These are phyloP conservation scores for Gymnothorax reevesii DNA, from an alignment of 2,797 vertebrate species.

Conservation along the genomic window DNA sequence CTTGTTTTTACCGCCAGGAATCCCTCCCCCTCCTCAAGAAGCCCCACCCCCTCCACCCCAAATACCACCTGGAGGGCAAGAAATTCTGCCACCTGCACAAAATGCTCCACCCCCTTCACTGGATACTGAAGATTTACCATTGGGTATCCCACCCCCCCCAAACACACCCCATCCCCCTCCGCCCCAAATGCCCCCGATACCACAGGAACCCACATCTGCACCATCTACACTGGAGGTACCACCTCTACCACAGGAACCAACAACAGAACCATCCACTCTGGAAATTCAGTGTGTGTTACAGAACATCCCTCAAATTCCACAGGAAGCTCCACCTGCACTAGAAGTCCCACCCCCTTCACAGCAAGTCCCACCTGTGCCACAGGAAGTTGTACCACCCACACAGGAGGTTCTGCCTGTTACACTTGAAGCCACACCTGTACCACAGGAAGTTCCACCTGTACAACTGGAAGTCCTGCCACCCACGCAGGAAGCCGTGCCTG, in stretches of 20 bases:
- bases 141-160: conserved; percentile 25
- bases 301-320: conserved; percentile 39
- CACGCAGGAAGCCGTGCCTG: conserved; percentile 25
- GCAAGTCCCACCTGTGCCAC: conserved; percentile 28
- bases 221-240: conserved; percentile 16
- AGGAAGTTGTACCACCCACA: conserved; percentile 29
- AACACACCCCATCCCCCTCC: conserved; percentile 55
- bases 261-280: conserved; percentile 39
- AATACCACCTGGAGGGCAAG: not conserved
- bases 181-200: conserved; percentile 43
- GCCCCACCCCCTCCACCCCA: conserved; percentile 30
- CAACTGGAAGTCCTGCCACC: not conserved
- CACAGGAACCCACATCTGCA: conserved; percentile 31
- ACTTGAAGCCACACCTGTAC: conserved; percentile 30
- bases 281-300: conserved; percentile 46
- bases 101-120: conserved; percentile 10
- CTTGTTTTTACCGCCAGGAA: conserved; percentile 3
- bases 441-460: conserved; percentile 34
- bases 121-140: not conserved
- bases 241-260: conserved; percentile 28
- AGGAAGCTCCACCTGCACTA: conserved; percentile 10
- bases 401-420: not conserved
- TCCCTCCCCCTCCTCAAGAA: conserved; percentile 32
- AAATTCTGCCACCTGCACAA: not conserved
- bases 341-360: conserved; percentile 16